Conservation (phyloP, 2,113 vertebrate species). For the Echinops telfairi region DNA sequence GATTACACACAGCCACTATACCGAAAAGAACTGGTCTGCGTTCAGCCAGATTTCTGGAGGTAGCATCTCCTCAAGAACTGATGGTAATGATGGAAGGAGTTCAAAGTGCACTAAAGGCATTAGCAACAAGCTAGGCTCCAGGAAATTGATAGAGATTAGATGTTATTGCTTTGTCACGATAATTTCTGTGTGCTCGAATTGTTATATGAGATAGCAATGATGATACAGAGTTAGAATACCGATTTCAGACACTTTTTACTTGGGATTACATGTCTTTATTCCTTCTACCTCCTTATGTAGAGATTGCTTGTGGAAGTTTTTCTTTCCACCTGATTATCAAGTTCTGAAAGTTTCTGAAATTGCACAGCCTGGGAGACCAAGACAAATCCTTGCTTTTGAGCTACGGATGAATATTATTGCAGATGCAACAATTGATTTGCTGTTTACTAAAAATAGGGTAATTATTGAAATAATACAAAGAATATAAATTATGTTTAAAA, state of each 20-base stretch:
- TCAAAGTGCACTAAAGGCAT: too few species aligned
- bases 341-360: slow-evolving; percentile 95
- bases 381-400: slow-evolving; percentile 98
- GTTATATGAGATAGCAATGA: background rate
- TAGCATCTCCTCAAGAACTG: too few species aligned
- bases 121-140: too few species aligned
- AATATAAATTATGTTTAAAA: slow-evolving; percentile 47
- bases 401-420: slow-evolving; percentile 99
- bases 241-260: slow-evolving; percentile 41
- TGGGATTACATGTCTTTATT: background rate
- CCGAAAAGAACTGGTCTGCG: too few species aligned
- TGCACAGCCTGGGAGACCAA: slow-evolving; percentile 92
- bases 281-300: slow-evolving; percentile 81
- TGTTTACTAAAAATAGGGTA: slow-evolving; percentile 99
- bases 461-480: slow-evolving; percentile 65
- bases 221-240: slow-evolving; percentile 32
- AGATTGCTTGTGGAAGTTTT: slow-evolving; percentile 99
- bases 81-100: too few species aligned
- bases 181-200: background rate
- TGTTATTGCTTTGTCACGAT: background rate
- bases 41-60: too few species aligned
- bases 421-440: slow-evolving; percentile 98
- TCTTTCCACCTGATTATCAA: slow-evolving; percentile 98
- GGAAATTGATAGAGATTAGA: background rate
- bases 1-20: too few species aligned